Base-by-base conservation (phyloP, 2,797 vertebrate genomes). In the Myotis daubentonii region DNA sequence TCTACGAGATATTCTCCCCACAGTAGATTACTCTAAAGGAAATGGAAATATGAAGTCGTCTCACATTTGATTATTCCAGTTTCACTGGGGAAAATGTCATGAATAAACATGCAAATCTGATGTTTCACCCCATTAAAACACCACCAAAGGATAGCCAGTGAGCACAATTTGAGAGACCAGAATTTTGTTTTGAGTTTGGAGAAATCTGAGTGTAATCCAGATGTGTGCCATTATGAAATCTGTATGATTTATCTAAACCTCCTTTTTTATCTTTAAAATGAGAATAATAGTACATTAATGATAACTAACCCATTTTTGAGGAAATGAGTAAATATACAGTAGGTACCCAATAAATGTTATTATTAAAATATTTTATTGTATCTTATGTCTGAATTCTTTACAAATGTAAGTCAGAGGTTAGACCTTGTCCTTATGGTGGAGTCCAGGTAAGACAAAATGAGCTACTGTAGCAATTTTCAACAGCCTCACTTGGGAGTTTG, bases 1-100 rank as follows among this genome's bases (percentile, higher is more conserved):
- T 93, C 84, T 75, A 19, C 55, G 23, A 95, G 75, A 57, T 65
- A n/a, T 20, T 65, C 20, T 81, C 60, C 41, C 55, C 76, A 91
- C 28, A 71, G 20, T 44, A 25, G 72, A 89, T 94, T 65, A 85
- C 15, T 47, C 20, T 49, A 90, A 9, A 85, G 72, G 51, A 84
- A 78, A 81, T 15, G 5, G 36, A 78, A 91, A 80, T 81, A 71
- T 23, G 65, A 79, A 57, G 19, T 33, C n/a, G 38, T 66, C 55
- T 11, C n/a, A 38, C 30, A 62, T 91, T 82, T 71, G 23, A 78
- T 86, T 92, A 57, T 71, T 89, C 6, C 20, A 80, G 70, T 72
- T 91, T 87, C 38, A 70, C n/a, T 62, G 66, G 78, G 20, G 23
- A 47, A 30, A 55, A 44, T n/a, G 17, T 4, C 55, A 51, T 72